Percentiles rank a stretch among this genome's conserved stretches.
phyloP scores from a whole-genome alignment of 35 echinoderm and acorn worm species.

The Eucidaris tribuloides region DNA sequence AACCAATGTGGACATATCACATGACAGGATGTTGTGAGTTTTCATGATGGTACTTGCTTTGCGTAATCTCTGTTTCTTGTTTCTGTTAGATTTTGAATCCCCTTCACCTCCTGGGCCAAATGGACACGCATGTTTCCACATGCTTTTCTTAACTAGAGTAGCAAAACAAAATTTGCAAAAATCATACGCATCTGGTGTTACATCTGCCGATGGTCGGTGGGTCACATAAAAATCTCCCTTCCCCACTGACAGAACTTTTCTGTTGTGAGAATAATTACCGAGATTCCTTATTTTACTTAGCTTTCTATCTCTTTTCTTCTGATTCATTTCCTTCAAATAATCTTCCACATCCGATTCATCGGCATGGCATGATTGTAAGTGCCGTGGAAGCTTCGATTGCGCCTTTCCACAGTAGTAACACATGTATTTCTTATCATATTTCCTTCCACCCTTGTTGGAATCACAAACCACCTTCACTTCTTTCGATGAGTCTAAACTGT shows the following conservation, averaged over 20 bases:
- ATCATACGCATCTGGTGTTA: neutral
- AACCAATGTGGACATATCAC: neutral
- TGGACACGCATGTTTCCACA: neutral
- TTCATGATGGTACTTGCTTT: neutral
- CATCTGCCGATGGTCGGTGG: neutral
- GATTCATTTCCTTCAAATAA: neutral
- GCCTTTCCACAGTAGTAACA: neutral
- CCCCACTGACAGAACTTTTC: neutral
- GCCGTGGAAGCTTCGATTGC: neutral
- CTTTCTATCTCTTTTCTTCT: neutral
- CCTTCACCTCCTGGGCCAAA: neutral
- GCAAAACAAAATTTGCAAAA: neutral
- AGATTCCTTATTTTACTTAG: neutral
- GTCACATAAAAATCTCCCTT: neutral
- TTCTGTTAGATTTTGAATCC: neutral
- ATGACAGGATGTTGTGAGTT: neutral
- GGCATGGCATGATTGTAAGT: neutral
- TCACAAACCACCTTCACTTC: neutral
- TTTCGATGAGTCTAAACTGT: neutral
- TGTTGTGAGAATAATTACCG: neutral
- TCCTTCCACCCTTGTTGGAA: neutral
- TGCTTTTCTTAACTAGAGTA: neutral
- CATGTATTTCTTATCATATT: neutral
- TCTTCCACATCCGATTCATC: neutral
- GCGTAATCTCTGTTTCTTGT: neutral